Conservation (phyloP, 2,888 invertebrate species). For the Agrotis segetum region DNA sequence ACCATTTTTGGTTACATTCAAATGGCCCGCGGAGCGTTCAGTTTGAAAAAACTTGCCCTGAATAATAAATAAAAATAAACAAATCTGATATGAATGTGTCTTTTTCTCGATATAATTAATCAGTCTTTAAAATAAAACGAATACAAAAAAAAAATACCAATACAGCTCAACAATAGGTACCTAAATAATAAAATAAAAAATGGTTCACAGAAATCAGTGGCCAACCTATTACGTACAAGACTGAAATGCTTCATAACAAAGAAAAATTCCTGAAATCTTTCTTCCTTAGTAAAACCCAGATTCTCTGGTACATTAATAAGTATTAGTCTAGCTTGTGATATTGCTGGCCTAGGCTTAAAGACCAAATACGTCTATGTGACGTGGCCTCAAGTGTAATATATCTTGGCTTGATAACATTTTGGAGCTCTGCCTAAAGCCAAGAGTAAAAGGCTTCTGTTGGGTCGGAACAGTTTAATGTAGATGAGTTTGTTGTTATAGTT, state of each 20-base stretch:
- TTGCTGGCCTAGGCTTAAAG: conserved; percentile 13
- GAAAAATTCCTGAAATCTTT: not conserved
- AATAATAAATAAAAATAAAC: too few species aligned
- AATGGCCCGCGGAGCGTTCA: too few species aligned
- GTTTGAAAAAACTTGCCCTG: too few species aligned
- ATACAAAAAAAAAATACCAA: too few species aligned
- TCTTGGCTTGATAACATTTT: conserved; percentile 41
- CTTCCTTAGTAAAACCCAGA: not conserved
- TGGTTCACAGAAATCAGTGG: not conserved
- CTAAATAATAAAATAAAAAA: not conserved
- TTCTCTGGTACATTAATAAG: conserved; percentile 1
- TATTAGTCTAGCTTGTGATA: conserved; percentile 1
- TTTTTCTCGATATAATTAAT: too few species aligned
- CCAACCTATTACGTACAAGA: not conserved
- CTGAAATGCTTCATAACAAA: not conserved
- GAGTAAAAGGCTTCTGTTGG: conserved; percentile 8
- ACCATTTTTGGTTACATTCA: too few species aligned
- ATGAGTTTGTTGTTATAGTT: conserved; percentile 2
- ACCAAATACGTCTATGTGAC: conserved; percentile 32
- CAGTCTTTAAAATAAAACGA: too few species aligned
- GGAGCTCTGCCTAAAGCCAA: conserved; percentile 44
- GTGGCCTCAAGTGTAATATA: conserved; percentile 34
- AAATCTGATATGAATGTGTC: too few species aligned
- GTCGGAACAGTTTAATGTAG: conserved; percentile 16
- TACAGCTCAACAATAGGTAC: not conserved